A percentile compares a stretch with the other conserved stretches of the same genome.
These are phyloP conservation scores for Diorhabda sublineata DNA, from an alignment of 1,140 invertebrate species.

Conservation along the genomic window DNA sequence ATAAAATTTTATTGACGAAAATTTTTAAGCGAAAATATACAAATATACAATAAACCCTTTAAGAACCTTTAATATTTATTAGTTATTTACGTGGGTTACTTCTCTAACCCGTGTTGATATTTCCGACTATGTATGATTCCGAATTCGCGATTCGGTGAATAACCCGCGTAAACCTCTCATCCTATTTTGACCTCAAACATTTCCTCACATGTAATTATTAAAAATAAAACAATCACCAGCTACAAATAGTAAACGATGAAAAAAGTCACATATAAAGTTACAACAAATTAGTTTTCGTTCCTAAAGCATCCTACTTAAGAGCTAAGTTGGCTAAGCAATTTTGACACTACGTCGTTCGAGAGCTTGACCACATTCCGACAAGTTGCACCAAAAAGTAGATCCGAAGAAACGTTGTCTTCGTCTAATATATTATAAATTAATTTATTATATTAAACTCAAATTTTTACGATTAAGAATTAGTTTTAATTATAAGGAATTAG, in stretches of 20 bases:
- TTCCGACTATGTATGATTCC: neutral
- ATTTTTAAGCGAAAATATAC: no score
- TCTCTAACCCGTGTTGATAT: neutral
- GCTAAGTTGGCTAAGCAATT: neutral
- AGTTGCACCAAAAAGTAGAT: conserved; percentile 38
- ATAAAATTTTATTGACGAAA: no score
- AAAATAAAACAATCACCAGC: conserved; percentile 1
- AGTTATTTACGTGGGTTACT: neutral
- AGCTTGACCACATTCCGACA: conserved; percentile 30
- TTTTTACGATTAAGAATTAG: neutral
- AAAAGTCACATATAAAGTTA: neutral
- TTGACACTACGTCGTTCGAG: conserved; percentile 18
- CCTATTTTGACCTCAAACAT: neutral
- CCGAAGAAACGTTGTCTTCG: conserved; percentile 8
- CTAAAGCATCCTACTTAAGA: neutral
- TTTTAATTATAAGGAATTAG: neutral
- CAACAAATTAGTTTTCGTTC: neutral
- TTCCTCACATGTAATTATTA: neutral
- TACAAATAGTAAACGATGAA: neutral
- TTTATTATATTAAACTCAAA: no score
- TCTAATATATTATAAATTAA: neutral
- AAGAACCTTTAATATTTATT: no score
- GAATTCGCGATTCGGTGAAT: neutral
- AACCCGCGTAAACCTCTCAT: neutral
- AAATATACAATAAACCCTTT: no score